A percentile compares a stretch with the other conserved stretches of the same genome.
phyloP scores from a whole-genome alignment of 1,140 invertebrate species.

The Coelopa frigida region DNA sequence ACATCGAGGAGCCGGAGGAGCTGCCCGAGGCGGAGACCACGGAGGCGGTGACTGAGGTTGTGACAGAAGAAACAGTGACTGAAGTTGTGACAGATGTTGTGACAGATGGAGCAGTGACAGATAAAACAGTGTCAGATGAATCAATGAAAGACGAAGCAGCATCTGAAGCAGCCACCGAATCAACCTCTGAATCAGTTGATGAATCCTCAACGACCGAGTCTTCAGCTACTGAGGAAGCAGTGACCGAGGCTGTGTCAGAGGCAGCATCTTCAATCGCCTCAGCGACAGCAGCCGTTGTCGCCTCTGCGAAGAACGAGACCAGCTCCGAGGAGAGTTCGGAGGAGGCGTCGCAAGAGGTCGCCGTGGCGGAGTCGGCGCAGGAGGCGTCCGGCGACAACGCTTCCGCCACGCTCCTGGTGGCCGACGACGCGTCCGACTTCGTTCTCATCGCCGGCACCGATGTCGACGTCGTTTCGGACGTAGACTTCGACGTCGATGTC shows the following conservation, averaged over 20 bases:
- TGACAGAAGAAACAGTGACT: constrained; percentile 8
- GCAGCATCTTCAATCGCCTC: constrained; percentile 34
- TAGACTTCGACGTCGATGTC: not conserved
- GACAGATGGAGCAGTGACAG: constrained; percentile 9
- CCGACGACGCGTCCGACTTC: constrained; percentile 33
- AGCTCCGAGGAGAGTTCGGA: not conserved
- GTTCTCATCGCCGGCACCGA: too few relatives aligned
- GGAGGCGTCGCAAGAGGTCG: constrained; percentile 8
- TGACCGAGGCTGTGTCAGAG: not conserved
- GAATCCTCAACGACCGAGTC: too few relatives aligned
- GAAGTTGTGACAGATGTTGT: constrained; percentile 13
- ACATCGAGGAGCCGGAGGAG: constrained; percentile 18
- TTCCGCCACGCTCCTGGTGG: constrained; percentile 22
- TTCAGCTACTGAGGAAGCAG: constrained; percentile 1
- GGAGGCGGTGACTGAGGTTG: not conserved
- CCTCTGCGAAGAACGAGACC: not conserved
- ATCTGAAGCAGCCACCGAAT: constrained; percentile 15
- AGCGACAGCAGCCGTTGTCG: constrained; percentile 16
- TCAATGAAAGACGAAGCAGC: not conserved
- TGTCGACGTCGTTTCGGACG: constrained; percentile 20
- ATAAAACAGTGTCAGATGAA: constrained; percentile 7
- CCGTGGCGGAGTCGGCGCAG: constrained; percentile 29
- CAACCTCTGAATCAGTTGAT: too few relatives aligned
- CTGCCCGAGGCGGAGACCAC: constrained; percentile 11
- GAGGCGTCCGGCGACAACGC: constrained; percentile 26